phyloP scores from a whole-genome alignment of 2,113 vertebrate genomes.

The Chitala chitala region DNA sequence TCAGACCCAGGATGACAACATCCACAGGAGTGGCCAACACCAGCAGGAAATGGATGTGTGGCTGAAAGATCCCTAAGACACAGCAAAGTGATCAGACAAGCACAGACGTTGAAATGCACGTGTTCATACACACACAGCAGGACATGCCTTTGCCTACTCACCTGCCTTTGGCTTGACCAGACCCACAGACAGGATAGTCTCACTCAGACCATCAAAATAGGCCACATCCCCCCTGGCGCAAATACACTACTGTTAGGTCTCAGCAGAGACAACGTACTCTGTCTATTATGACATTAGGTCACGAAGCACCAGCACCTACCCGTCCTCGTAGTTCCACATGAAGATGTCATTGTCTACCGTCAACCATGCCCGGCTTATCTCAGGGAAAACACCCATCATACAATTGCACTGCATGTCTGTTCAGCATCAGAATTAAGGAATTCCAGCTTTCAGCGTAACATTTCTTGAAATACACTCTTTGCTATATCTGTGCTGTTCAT shows the following conservation, averaged over 20 bases:
- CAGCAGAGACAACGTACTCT: not conserved
- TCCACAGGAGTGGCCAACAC: conserved; percentile 93
- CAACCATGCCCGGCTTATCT: conserved; percentile 91
- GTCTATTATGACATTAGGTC: not conserved
- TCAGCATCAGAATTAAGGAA: conserved; percentile 58
- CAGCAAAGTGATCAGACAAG: not conserved
- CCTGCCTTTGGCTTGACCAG: conserved; percentile 91
- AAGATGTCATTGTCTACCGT: conserved; percentile 97
- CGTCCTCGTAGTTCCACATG: conserved; percentile 98
- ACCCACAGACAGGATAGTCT: conserved; percentile 94
- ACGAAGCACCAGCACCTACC: conserved; percentile 62
- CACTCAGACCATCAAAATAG: conserved; percentile 95
- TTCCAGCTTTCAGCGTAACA: conserved; percentile 2
- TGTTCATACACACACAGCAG: not conserved
- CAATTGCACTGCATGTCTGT: conserved; percentile 98
- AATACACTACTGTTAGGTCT: not conserved
- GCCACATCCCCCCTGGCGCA: conserved; percentile 80
- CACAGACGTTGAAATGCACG: not conserved
- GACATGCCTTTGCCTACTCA: conserved; percentile 43
- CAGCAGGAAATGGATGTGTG: conserved; percentile 85
- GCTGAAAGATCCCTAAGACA: conserved; percentile 86
- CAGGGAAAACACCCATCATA: conserved; percentile 98
- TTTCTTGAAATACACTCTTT: too few relatives aligned
- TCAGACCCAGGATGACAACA: conserved; percentile 89
- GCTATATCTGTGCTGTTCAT: not conserved